Base-by-base conservation (phyloP, 2,113 vertebrate genomes). In the Uropsilus gracilis region DNA sequence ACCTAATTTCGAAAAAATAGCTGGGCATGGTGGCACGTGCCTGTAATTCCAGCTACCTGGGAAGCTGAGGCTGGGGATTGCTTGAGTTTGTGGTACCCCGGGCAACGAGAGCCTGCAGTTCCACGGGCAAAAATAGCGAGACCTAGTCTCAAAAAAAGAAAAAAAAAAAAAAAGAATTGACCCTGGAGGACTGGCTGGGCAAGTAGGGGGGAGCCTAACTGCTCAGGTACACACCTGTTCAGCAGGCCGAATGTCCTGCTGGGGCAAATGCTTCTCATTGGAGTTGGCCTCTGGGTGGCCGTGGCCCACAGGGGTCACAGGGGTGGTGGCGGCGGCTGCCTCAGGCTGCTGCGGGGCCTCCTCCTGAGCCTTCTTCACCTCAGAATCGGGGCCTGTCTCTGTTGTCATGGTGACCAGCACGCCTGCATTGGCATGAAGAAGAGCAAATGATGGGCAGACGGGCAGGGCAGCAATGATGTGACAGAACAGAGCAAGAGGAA, bases 381-480 rank as follows among this genome's bases (percentile, higher is more conserved):
- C 98, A 16, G 97, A 98, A 93, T 98, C 98, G 0, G 98, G 98
- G 94, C 98, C 98, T 1, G 98, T 98, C 98, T 99, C 98, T 76
- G 98, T 99, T 55, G 98, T 98, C 99, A 99, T 98, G 98, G 97
- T 97, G 97, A 96, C 97, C 95, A 97, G 95, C 98, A 97, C 98
- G 96, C 97, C 98, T 87, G 89, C 91, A 88, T 95, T 95, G 55
- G 55, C 94, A 93, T 48, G 94, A 50, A 39, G 66, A 88, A 96
- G 8, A 93, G 90, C 53, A 94, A n/a, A 77, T 90, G 85, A 96
- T 2, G 93, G 42, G 96, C 88, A 96, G 57, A 87, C 57, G 32
- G 6, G 53, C 26, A 71, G 89, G 53, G 53, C 53, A 55, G 53
- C 3, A 46, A 95, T 81, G 85, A 53, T 28, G 22, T 53, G 92